phyloP scores from a whole-genome alignment of 2,888 invertebrate species.

The Rhingia campestris region DNA sequence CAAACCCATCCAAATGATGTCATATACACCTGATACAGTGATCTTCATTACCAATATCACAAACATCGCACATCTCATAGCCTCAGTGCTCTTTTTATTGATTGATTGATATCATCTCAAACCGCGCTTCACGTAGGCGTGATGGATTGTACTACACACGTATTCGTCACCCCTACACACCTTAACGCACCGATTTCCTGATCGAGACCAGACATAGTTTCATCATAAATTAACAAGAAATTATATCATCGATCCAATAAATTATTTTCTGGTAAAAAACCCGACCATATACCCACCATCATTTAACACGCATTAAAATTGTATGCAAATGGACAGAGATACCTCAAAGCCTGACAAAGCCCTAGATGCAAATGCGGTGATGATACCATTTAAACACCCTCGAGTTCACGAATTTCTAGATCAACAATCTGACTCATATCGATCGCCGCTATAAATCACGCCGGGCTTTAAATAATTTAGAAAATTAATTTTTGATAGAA shows the following conservation, averaged over 20 bases:
- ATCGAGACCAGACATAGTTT: slow-evolving; percentile 46
- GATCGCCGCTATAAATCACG: slow-evolving; percentile 63
- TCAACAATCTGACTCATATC: slow-evolving; percentile 67
- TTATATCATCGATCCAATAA: slow-evolving; percentile 59
- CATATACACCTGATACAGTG: too few species aligned
- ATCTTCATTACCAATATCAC: too few species aligned
- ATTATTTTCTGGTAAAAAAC: slow-evolving; percentile 33
- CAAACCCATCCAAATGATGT: too few species aligned
- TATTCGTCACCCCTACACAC: slow-evolving; percentile 32
- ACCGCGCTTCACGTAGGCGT: neutral
- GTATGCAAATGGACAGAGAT: slow-evolving; percentile 55
- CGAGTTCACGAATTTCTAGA: slow-evolving; percentile 66
- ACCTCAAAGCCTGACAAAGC: slow-evolving; percentile 8
- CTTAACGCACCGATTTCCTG: slow-evolving; percentile 8
- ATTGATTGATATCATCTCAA: slow-evolving; percentile 1
- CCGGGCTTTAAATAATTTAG: slow-evolving; percentile 66
- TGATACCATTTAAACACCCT: slow-evolving; percentile 65
- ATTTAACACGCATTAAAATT: slow-evolving; percentile 47
- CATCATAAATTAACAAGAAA: slow-evolving; percentile 61
- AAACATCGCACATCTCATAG: neutral
- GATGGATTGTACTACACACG: slow-evolving; percentile 38
- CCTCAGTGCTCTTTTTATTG: neutral
- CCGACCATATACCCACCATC: slow-evolving; percentile 41
- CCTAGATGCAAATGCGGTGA: slow-evolving; percentile 43
- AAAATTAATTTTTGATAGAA: slow-evolving; percentile 62